Conservation (phyloP, 1,140 invertebrate species). For the Halictus rubicundus region DNA sequence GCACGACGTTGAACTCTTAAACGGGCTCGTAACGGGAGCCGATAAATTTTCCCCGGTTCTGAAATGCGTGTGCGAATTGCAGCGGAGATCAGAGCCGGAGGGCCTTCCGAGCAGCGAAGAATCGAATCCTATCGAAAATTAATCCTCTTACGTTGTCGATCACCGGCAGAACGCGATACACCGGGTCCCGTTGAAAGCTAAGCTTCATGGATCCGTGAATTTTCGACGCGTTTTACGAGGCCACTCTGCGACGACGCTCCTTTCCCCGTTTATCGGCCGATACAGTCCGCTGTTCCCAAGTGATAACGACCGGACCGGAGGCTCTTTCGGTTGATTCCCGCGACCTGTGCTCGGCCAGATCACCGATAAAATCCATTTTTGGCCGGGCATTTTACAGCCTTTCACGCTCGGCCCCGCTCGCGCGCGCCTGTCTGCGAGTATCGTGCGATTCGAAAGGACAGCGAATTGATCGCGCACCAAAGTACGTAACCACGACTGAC, state of each 20-base stretch:
- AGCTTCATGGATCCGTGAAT: background rate
- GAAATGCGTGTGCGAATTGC: background rate
- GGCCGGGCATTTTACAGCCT: background rate
- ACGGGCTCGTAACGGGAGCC: no score
- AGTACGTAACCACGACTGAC: conserved; percentile 2
- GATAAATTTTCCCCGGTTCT: background rate
- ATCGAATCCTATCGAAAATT: conserved; percentile 16
- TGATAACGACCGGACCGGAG: conserved; percentile 21
- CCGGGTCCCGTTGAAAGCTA: background rate
- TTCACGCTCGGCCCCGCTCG: background rate
- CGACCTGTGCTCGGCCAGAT: conserved; percentile 10
- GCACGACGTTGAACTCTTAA: no score
- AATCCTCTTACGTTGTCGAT: conserved; percentile 8
- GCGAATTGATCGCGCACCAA: background rate
- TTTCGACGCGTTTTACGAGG: background rate
- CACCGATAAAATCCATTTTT: conserved; percentile 40
- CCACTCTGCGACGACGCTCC: background rate
- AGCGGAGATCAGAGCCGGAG: background rate
- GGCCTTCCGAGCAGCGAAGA: background rate
- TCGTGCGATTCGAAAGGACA: conserved; percentile 8
- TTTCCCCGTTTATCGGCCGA: conserved; percentile 15
- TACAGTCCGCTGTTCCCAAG: conserved; percentile 26
- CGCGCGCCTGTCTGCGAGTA: background rate
- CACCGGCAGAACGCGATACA: background rate
- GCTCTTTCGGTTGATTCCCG: conserved; percentile 7